Evolutionary conservation across 2,113 vertebrate genomes (phyloP), one percentile per base, ranked within the genome.

Genomic region (Chaetops frenatus): DNA sequence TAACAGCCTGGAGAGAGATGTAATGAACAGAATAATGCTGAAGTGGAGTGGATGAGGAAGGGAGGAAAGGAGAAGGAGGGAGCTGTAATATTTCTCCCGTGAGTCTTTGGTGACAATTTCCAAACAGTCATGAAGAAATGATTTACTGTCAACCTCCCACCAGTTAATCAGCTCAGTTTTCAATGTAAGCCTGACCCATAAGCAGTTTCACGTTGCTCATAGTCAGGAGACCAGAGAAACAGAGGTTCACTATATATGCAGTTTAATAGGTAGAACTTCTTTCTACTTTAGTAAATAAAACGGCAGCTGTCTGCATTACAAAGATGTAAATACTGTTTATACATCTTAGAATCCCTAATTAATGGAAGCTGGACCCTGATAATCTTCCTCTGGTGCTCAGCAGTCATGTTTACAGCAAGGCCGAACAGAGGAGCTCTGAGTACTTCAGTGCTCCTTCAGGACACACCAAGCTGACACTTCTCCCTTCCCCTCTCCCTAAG

Each of bases 151-250:
- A 78, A 50, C 29, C 29, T 57, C 47, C 67, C 60, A 47, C 28
- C 38, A 47, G 1, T 50, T 81, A 66, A 77, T 83, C 67, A 88
- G 15, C 60, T 70, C 61, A 31, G 42, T 81, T 96, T 93, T 73
- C 33, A 76, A 0, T 51, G 54, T 38, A 81, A 74, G 31, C 15
- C 42, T 81, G 35, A 8, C 23, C 42, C 2, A 2, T 45, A 40
- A 6, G 1, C 1, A 5, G 9, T 44, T 76, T 81, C 12, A 16
- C 35, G 24, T 58, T 3, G 1, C 29, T 86, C 13, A 8, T 5
- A 73, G 15, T 71, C 36, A 74, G 38, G 48, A 78, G 40, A 83
- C 56, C 24, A n/a, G 23, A 56, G 45, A 70, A 94, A 33, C 22
- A 27, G 51, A 38, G 40, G 5, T 72, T 90, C 20, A 3, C 45